These are phyloP conservation scores for Dromius quadrimaculatus DNA, from an alignment of 2,888 invertebrate genomes.

Conservation along the genomic window DNA sequence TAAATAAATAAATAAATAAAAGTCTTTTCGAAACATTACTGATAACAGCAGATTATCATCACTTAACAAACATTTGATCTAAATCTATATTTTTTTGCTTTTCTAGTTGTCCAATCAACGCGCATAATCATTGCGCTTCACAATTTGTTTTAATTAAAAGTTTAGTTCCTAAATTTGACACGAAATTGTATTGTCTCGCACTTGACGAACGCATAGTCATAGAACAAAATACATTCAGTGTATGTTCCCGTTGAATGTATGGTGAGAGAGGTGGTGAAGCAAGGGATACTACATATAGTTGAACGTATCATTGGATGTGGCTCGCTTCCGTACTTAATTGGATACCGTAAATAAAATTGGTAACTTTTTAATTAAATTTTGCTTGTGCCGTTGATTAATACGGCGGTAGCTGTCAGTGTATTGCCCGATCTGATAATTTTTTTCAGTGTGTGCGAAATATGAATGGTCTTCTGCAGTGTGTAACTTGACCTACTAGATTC, in stretches of 20 bases:
- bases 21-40: too few relatives aligned
- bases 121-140: too few relatives aligned
- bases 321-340: conserved; percentile 46
- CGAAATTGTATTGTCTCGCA: background rate
- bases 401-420: conserved; percentile 44
- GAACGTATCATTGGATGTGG: conserved; percentile 45
- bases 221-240: too few relatives aligned
- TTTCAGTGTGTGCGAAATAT: conserved; percentile 21
- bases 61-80: too few relatives aligned
- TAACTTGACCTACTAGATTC: conserved; percentile 28
- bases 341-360: conserved; percentile 51
- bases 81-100: too few relatives aligned
- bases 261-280: background rate
- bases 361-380: conserved; percentile 51
- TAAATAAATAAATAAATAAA: too few relatives aligned
- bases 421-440: conserved; percentile 48
- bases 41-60: too few relatives aligned
- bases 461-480: conserved; percentile 11
- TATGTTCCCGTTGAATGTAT: background rate
- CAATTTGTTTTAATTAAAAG: conserved; percentile 40
- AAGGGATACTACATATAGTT: conserved; percentile 32
- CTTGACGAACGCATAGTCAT: conserved; percentile 9
- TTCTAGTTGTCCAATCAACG: too few relatives aligned
- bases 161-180: conserved; percentile 33
- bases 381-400: conserved; percentile 52